Evolutionary conservation across 92 coral and sea anemone genomes (phyloP).

Genomic region (Parazoanthus darwini): DNA sequence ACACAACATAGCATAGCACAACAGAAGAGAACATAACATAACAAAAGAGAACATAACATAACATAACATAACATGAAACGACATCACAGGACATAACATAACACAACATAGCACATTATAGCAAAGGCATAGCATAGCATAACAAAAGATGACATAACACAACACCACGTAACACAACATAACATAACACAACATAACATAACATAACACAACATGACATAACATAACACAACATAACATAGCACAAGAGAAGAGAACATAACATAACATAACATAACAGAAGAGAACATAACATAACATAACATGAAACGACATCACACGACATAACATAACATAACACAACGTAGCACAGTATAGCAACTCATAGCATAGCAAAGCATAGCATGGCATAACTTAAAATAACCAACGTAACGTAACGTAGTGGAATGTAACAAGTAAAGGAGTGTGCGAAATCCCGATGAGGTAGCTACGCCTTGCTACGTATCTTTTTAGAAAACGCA

Average conservation of each 20-base stretch:
- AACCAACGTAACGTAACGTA: background rate
- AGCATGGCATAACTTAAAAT: background rate
- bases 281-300: background rate
- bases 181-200: background rate
- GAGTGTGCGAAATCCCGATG: too few species aligned
- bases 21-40: background rate
- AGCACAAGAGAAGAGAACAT: background rate
- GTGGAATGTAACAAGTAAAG: too few species aligned
- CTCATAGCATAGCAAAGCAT: background rate
- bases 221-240: background rate
- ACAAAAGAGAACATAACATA: too few species aligned
- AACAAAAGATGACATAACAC: background rate
- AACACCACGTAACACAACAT: background rate
- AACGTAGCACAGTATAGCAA: background rate
- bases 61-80: background rate
- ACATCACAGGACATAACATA: background rate
- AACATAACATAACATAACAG: too few species aligned
- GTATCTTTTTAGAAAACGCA: too few species aligned
- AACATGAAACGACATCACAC: background rate
- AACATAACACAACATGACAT: background rate
- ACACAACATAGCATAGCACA: background rate
- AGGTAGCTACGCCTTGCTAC: too few species aligned
- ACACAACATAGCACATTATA: background rate
- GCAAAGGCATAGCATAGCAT: background rate
- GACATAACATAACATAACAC: background rate